phyloP scores from a whole-genome alignment of 2,888 invertebrate genomes.

The Amphimallon solstitiale region DNA sequence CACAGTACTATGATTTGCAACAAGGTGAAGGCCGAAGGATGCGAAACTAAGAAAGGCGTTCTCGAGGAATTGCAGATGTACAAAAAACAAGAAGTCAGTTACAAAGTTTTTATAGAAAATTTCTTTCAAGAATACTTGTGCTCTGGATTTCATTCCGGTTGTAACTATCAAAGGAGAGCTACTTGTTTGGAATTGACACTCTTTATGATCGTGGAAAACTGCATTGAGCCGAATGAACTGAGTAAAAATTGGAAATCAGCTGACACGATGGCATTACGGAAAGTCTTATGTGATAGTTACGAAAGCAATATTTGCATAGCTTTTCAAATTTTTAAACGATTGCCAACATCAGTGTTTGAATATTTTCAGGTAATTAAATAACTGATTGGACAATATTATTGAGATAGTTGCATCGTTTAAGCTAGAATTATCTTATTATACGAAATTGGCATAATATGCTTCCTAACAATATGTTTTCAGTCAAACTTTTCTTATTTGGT shows the following conservation, averaged over 20 bases:
- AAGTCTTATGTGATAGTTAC: slow-evolving; percentile 71
- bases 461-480: too few species aligned
- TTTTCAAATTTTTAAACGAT: slow-evolving; percentile 16
- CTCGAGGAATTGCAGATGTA: slow-evolving; percentile 11
- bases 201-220: slow-evolving; percentile 52
- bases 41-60: slow-evolving; percentile 13
- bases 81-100: slow-evolving; percentile 41
- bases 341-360: slow-evolving; percentile 17
- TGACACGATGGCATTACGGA: slow-evolving; percentile 51
- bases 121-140: slow-evolving; percentile 42
- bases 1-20: slow-evolving; percentile 37
- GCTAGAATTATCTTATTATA: too few species aligned
- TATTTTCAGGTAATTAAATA: slow-evolving; percentile 23
- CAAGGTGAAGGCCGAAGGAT: slow-evolving; percentile 39
- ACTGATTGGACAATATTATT: too few species aligned
- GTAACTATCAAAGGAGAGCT: slow-evolving; percentile 54
- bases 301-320: slow-evolving; percentile 79
- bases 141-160: slow-evolving; percentile 51
- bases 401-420: too few species aligned
- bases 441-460: too few species aligned
- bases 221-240: slow-evolving; percentile 59
- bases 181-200: slow-evolving; percentile 54
- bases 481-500: too few species aligned
- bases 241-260: slow-evolving; percentile 64
- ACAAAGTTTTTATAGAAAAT: slow-evolving; percentile 45